Percentiles rank a stretch among this genome's conserved stretches.
Evolutionary conservation across 2,113 vertebrate species (phyloP).

Genomic region (Hippocampus comes): DNA sequence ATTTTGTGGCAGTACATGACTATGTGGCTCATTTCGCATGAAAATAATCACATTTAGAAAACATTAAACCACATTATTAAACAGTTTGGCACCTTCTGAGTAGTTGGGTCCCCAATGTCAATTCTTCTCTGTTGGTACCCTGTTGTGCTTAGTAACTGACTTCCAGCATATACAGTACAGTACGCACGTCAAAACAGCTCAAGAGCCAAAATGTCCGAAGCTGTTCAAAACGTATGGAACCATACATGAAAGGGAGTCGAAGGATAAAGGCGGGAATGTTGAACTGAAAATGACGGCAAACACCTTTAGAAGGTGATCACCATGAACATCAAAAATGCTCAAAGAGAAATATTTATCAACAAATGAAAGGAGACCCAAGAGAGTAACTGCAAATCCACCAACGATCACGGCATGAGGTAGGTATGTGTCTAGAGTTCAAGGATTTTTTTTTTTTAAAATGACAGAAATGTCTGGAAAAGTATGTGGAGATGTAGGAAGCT

Average conservation of each 20-base stretch:
- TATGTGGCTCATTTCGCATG: no score
- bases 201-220: background rate
- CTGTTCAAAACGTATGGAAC: background rate
- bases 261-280: background rate
- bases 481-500: background rate
- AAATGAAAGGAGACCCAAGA: background rate
- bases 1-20: no score
- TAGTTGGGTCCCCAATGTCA: background rate
- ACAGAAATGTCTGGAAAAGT: background rate
- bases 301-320: background rate
- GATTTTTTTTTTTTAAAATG: no score
- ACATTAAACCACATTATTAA: background rate
- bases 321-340: background rate
- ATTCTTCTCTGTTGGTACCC: background rate
- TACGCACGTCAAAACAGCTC: background rate
- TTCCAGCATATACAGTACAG: background rate
- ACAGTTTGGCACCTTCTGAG: background rate
- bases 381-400: background rate
- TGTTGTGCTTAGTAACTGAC: background rate
- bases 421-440: background rate
- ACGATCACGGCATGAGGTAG: background rate
- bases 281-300: background rate
- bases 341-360: constrained; percentile 4
- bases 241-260: background rate
- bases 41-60: no score